These are phyloP conservation scores for Arothron firmamentum DNA, from an alignment of 2,113 vertebrate species.

Conservation along the genomic window DNA sequence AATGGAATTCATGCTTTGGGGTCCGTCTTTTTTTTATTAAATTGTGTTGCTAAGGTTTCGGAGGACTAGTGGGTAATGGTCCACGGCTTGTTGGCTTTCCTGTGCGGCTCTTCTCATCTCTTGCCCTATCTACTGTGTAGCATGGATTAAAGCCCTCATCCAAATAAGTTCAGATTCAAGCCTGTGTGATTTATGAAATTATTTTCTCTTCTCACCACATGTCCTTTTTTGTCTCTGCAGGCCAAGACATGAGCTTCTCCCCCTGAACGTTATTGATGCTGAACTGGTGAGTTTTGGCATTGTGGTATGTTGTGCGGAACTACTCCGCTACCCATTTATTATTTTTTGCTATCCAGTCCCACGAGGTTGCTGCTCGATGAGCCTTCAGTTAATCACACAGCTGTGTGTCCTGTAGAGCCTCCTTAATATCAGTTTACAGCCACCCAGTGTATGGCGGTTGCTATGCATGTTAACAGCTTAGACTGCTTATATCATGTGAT, in stretches of 20 bases:
- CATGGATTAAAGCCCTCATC: slow-evolving; percentile 30
- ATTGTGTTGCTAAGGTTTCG: slow-evolving; percentile 27
- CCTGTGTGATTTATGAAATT: slow-evolving; percentile 43
- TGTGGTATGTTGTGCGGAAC: neutral
- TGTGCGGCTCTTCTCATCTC: slow-evolving; percentile 12
- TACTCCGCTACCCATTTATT: neutral
- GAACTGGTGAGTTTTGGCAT: slow-evolving; percentile 71
- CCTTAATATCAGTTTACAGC: slow-evolving; percentile 17
- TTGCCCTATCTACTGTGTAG: neutral
- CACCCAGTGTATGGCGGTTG: slow-evolving; percentile 24
- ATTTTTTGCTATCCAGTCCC: slow-evolving; percentile 4
- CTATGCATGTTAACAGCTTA: slow-evolving; percentile 30
- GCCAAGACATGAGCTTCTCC: slow-evolving; percentile 63
- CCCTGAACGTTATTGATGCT: slow-evolving; percentile 63
- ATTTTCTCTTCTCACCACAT: slow-evolving; percentile 36
- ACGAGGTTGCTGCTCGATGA: too few species aligned
- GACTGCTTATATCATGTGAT: slow-evolving; percentile 20
- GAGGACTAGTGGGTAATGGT: neutral
- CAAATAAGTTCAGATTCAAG: slow-evolving; percentile 56
- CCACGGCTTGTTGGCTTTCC: slow-evolving; percentile 1
- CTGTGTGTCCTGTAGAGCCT: slow-evolving; percentile 10
- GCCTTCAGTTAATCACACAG: too few species aligned
- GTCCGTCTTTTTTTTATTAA: slow-evolving; percentile 8
- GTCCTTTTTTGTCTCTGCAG: slow-evolving; percentile 67
- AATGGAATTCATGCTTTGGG: slow-evolving; percentile 16